Evolutionary conservation across 2,113 vertebrate species (phyloP), one percentile per base, ranked within the genome.

Genomic region (Zapornia atra): DNA sequence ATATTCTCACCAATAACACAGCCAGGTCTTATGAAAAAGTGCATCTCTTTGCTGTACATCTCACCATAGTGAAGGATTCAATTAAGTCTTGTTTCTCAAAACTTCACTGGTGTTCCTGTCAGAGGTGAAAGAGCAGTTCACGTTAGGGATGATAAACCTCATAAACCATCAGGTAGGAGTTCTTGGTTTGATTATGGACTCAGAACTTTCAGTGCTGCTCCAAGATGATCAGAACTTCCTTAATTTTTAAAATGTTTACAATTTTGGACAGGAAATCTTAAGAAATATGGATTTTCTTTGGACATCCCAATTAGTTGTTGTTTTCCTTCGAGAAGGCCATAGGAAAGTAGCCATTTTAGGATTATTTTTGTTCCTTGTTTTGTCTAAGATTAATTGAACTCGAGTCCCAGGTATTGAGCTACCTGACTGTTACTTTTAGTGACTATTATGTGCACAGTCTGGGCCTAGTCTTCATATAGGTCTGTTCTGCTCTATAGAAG

Each of bases 361-460:
- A 26, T 44, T 82, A 56, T 40, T 60, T 83, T 71, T 75, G 26
- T 46, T 73, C 15, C 56, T 66, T 56, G 44, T 78, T 94, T 92
- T 86, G 16, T 22, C 85, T 70, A 2, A 79, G 63, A 11, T 71
- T 63, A 78, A 40, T 24, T 66, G 42, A 94, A 21, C 69, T 68
- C 60, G 46, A 72, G 50, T 29, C 21, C 38, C 46, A 42, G 36
- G 72, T 60, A 82, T 69, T 0, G 0, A 88, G 42, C 38, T 75
- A 73, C n/a, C 42, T 63, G 61, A 38, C 70, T 75, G 26, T 46
- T 77, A 24, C 22, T 54, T 96, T 97, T 93, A 88, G 81, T 89
- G 71, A 42, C 56, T 83, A 48, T 38, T 38, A 34, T 90, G 56
- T 88, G 34, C 46, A 78, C 46, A 42, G 15, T 48, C 4, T 44